These are phyloP conservation scores for Apeltes quadracus DNA, from an alignment of 2,113 vertebrate genomes.

Conservation along the genomic window DNA sequence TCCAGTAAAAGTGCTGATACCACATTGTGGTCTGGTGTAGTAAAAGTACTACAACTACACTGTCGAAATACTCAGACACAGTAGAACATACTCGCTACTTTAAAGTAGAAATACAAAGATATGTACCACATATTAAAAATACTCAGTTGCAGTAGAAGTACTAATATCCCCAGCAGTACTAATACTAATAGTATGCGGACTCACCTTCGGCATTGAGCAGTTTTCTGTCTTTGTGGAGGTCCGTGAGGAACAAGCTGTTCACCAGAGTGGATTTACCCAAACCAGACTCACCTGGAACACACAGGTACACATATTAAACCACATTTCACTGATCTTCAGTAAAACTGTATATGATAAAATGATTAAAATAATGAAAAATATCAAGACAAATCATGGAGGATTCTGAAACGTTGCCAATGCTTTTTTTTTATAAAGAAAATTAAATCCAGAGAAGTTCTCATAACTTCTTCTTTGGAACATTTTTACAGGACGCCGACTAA, in stretches of 20 bases:
- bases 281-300: conserved; percentile 87
- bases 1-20: no score
- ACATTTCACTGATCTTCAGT: no score
- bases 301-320: not conserved
- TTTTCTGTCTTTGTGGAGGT: conserved; percentile 76
- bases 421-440: not conserved
- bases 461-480: not conserved
- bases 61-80: not conserved
- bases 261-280: conserved; percentile 92
- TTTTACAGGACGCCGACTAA: not conserved
- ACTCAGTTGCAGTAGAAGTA: no score
- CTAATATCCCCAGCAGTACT: not conserved
- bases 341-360: no score
- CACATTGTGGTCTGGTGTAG: no score
- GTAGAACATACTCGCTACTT: not conserved
- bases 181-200: conserved; percentile 18
- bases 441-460: not conserved
- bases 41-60: no score
- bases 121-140: not conserved
- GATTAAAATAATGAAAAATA: no score
- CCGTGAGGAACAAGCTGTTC: conserved; percentile 79
- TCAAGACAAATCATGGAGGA: no score
- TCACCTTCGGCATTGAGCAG: conserved; percentile 77
- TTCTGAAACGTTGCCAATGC: no score
- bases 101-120: no score